phyloP scores from a whole-genome alignment of 2,113 vertebrate genomes.

The Microtus montanus region DNA sequence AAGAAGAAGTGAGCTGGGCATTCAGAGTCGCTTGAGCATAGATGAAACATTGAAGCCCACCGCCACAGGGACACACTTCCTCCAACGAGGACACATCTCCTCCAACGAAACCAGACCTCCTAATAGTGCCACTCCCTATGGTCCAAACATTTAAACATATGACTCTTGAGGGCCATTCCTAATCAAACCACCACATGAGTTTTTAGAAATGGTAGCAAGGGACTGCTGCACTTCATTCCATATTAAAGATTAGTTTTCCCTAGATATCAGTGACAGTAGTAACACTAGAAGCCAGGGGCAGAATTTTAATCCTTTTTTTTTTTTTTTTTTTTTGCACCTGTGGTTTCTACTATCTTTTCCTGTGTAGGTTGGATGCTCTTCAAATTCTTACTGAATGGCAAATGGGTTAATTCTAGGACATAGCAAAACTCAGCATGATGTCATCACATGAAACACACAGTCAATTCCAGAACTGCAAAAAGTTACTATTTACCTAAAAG shows the following conservation, averaged over 20 bases:
- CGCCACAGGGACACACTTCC: no score
- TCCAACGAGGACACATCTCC: no score
- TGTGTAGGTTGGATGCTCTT: neutral
- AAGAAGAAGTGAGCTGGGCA: no score
- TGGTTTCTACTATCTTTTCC: neutral
- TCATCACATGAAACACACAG: neutral
- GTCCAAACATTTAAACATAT: no score
- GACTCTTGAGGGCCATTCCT: no score
- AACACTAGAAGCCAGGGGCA: neutral
- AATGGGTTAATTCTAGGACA: conserved; percentile 10
- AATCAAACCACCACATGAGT: neutral
- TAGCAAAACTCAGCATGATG: neutral
- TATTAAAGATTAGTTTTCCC: neutral
- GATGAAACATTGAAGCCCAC: no score
- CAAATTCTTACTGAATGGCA: neutral
- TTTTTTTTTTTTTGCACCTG: neutral
- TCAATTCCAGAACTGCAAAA: conserved; percentile 32
- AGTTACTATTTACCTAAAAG: neutral
- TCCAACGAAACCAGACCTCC: no score
- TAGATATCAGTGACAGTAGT: neutral
- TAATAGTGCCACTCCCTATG: no score
- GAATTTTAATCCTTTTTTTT: neutral
- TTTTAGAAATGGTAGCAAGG: conserved; percentile 31
- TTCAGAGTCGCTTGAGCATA: no score
- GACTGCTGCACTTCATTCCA: neutral